Evolutionary conservation across 2,113 vertebrate genomes (phyloP).

Genomic region (Etia nguti): DNA sequence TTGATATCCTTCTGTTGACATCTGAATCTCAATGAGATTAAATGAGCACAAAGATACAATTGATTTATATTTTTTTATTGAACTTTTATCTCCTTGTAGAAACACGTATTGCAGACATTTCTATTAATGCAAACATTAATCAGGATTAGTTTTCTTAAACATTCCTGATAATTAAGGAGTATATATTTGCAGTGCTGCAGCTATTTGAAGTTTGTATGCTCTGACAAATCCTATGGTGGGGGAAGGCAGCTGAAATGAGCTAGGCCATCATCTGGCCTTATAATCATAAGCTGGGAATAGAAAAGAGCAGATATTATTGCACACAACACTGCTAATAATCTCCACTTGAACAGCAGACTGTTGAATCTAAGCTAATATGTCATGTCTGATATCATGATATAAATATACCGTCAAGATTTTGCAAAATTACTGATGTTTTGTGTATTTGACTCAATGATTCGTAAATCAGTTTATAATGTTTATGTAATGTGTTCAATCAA

Average conservation of each 20-base stretch:
- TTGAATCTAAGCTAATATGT: background rate
- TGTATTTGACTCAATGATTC: background rate
- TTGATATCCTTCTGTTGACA: background rate
- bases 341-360: background rate
- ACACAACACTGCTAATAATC: background rate
- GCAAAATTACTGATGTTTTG: background rate
- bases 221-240: conserved; percentile 40
- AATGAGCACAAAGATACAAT: background rate
- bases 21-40: background rate
- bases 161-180: background rate
- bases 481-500: background rate
- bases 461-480: background rate
- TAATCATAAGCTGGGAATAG: conserved; percentile 41
- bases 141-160: background rate
- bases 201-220: conserved; percentile 24
- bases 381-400: accelerated
- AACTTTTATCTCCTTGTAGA: background rate
- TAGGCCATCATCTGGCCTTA: conserved; percentile 58
- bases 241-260: conserved; percentile 31
- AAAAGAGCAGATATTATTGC: background rate
- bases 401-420: background rate
- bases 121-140: background rate
- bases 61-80: background rate
- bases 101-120: background rate
- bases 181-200: background rate